Evolutionary conservation across 2,113 vertebrate genomes (phyloP).

Genomic region (Thunnus thynnus): DNA sequence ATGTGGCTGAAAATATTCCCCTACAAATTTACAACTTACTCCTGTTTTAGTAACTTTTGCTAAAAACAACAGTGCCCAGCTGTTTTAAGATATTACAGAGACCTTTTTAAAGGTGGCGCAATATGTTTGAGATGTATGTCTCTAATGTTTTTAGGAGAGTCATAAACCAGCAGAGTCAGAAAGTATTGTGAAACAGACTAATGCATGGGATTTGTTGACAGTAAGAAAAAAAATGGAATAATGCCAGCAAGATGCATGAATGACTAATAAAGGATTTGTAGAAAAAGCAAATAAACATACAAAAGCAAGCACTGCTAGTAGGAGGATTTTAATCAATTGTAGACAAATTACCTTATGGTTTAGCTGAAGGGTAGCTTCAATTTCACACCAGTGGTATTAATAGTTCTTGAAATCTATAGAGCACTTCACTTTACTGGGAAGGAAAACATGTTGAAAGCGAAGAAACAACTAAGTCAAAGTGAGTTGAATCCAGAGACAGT

Average conservation of each 20-base stretch:
- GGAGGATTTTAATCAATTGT: conserved; percentile 12
- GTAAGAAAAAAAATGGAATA: neutral
- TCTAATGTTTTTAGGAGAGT: no score
- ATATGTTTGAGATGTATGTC: no score
- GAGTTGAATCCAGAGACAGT: neutral
- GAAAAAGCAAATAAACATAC: neutral
- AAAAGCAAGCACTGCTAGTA: neutral
- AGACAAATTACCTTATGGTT: neutral
- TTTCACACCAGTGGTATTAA: neutral
- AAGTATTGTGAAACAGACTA: neutral
- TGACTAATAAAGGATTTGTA: neutral
- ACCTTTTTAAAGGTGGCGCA: no score
- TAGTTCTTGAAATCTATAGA: neutral
- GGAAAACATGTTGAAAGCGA: neutral
- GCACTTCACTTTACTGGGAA: neutral
- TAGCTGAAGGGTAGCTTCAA: neutral
- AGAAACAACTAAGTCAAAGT: neutral
- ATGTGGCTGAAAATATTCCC: no score
- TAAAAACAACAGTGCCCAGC: no score
- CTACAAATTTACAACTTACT: no score
- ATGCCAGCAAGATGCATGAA: conserved; percentile 2
- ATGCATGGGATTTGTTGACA: neutral
- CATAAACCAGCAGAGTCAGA: neutral
- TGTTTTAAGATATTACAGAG: no score
- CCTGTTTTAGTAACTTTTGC: no score